A percentile compares a stretch with the other conserved stretches of the same genome.
Evolutionary conservation across 2,888 invertebrate species (phyloP).

Genomic region (Leptinotarsa tumamoca): DNA sequence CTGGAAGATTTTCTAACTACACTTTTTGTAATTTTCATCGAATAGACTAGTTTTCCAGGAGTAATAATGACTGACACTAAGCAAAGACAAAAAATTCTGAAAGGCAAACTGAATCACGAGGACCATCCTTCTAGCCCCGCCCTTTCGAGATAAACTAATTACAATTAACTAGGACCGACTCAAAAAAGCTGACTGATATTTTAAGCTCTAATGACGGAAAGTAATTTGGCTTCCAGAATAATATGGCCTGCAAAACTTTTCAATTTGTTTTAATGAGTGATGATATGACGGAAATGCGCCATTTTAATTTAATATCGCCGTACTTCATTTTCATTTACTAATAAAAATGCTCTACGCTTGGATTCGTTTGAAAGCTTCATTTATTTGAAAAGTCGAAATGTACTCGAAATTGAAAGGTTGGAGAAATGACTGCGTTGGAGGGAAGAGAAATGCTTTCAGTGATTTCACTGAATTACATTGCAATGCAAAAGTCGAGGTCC

Average conservation of each 20-base stretch:
- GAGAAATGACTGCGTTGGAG: not conserved
- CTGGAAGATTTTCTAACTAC: too few species aligned
- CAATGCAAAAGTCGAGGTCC: not conserved
- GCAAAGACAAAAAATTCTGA: not conserved
- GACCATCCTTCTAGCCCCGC: conserved; percentile 27
- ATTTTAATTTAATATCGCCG: conserved; percentile 22
- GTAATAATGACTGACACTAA: conserved; percentile 5
- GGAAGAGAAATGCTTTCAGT: not conserved
- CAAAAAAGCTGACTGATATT: conserved; percentile 55
- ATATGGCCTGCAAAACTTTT: conserved; percentile 59
- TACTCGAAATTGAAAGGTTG: not conserved
- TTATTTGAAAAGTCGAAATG: conserved; percentile 1
- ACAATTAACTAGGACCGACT: conserved; percentile 58
- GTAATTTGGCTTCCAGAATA: conserved; percentile 60
- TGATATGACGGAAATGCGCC: conserved; percentile 44
- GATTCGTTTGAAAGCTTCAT: conserved; percentile 9
- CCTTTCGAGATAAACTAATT: conserved; percentile 59
- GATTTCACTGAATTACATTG: not conserved
- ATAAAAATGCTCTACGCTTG: conserved; percentile 24
- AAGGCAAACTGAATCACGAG: conserved; percentile 4
- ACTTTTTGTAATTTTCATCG: not conserved
- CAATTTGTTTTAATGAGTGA: conserved; percentile 55
- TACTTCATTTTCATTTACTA: conserved; percentile 34
- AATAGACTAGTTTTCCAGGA: not conserved
- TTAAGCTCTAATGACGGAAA: conserved; percentile 60